These are phyloP conservation scores for Ameiurus melas DNA, from an alignment of 2,113 vertebrate species.

Conservation along the genomic window DNA sequence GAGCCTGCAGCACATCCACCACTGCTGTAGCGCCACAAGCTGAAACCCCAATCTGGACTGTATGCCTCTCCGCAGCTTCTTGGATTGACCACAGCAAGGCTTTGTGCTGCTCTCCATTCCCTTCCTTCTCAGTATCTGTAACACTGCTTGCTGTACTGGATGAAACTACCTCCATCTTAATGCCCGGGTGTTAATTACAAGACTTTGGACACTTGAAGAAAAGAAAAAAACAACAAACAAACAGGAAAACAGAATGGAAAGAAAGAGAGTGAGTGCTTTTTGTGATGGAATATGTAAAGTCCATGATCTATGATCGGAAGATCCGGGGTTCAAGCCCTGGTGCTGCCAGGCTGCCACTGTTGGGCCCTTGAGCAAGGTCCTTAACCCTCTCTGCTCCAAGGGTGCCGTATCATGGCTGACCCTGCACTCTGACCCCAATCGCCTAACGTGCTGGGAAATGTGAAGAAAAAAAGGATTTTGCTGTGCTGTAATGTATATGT, in stretches of 20 bases:
- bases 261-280: background rate
- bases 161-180: slow-evolving; percentile 38
- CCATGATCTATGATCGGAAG: no score
- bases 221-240: background rate
- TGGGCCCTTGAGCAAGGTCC: no score
- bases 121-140: background rate
- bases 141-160: background rate
- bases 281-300: background rate
- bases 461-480: no score
- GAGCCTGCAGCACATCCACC: slow-evolving; percentile 73
- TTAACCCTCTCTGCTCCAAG: no score
- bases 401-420: no score
- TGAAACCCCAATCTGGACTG: slow-evolving; percentile 72
- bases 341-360: no score
- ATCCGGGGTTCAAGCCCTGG: no score
- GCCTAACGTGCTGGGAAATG: no score
- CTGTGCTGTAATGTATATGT: no score
- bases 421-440: no score
- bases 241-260: background rate
- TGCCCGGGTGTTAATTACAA: background rate
- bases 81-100: slow-evolving; percentile 76
- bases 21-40: slow-evolving; percentile 76
- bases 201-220: background rate
- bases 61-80: slow-evolving; percentile 73
- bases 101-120: slow-evolving; percentile 20